Conservation (phyloP, 1,140 invertebrate genomes). For the Anoplolepis gracilipes region DNA sequence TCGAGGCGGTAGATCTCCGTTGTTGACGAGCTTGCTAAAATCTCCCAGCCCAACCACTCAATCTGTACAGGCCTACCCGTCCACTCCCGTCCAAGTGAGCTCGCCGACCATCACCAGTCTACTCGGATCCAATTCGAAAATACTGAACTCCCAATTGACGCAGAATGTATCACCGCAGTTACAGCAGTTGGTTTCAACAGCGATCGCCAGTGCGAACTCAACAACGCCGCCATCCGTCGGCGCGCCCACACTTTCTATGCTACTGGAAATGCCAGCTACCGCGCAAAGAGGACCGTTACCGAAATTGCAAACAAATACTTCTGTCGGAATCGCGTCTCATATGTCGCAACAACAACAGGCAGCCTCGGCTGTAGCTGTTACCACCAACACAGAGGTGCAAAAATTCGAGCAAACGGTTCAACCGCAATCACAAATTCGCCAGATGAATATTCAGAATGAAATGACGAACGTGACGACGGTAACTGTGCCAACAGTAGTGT, state of each 20-base stretch:
- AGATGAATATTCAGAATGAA: constrained; percentile 58
- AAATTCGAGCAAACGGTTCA: constrained; percentile 48
- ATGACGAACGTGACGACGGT: not conserved
- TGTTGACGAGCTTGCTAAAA: constrained; percentile 93
- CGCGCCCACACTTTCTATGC: constrained; percentile 89
- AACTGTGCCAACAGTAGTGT: not conserved
- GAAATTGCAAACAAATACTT: constrained; percentile 64
- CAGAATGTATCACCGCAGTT: constrained; percentile 81
- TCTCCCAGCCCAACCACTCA: constrained; percentile 87
- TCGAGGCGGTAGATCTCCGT: constrained; percentile 87
- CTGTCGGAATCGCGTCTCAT: not conserved
- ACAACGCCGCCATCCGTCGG: constrained; percentile 87
- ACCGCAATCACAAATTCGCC: constrained; percentile 52
- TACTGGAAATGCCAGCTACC: constrained; percentile 86
- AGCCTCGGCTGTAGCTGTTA: not conserved
- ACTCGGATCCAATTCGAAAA: constrained; percentile 85
- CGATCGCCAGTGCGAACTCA: constrained; percentile 77
- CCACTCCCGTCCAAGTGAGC: constrained; percentile 79
- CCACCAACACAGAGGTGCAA: not conserved
- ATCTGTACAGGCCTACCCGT: constrained; percentile 80
- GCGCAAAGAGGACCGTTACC: constrained; percentile 76
- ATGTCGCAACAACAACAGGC: constrained; percentile 52
- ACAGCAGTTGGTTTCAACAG: constrained; percentile 83
- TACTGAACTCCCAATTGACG: constrained; percentile 75
- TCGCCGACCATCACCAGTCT: constrained; percentile 87